These are phyloP conservation scores for Chrysotoxum bicinctum DNA, from an alignment of 2,888 invertebrate genomes.

Conservation along the genomic window DNA sequence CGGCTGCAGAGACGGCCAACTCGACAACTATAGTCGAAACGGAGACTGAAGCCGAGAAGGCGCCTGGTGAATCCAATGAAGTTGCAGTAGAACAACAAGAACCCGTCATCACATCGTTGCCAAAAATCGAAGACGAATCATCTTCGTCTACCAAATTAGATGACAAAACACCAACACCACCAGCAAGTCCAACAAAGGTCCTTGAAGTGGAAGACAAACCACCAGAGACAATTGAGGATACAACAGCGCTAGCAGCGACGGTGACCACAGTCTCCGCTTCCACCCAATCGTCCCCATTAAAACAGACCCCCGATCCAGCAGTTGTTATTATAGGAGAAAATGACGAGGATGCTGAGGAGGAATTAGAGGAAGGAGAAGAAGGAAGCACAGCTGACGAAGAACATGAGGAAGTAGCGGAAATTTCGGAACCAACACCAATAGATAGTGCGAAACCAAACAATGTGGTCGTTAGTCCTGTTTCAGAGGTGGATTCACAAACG, in stretches of 20 bases:
- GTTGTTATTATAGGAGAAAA: background rate
- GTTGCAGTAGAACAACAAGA: background rate
- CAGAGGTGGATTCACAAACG: constrained; percentile 78
- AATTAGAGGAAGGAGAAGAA: constrained; percentile 35
- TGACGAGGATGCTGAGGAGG: constrained; percentile 35
- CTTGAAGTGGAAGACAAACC: constrained; percentile 35
- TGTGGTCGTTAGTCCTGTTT: constrained; percentile 63
- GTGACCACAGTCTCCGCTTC: constrained; percentile 30
- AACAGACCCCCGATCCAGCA: constrained; percentile 18
- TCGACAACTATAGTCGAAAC: background rate
- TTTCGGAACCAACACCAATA: constrained; percentile 25
- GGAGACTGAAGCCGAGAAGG: constrained; percentile 19
- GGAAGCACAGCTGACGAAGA: constrained; percentile 60
- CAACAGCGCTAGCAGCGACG: background rate
- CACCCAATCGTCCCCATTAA: constrained; percentile 57
- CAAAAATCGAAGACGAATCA: constrained; percentile 39
- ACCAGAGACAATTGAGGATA: constrained; percentile 36
- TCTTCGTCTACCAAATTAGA: constrained; percentile 40
- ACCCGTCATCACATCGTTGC: constrained; percentile 25
- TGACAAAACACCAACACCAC: constrained; percentile 28
- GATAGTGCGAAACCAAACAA: constrained; percentile 71
- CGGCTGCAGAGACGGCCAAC: constrained; percentile 82
- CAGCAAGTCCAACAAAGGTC: constrained; percentile 32
- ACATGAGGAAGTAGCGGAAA: constrained; percentile 42
- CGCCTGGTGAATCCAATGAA: constrained; percentile 17